Evolutionary conservation across 2,888 invertebrate species (phyloP), one percentile per base, ranked within the genome.

Genomic region (Ormyrus thymus): DNA sequence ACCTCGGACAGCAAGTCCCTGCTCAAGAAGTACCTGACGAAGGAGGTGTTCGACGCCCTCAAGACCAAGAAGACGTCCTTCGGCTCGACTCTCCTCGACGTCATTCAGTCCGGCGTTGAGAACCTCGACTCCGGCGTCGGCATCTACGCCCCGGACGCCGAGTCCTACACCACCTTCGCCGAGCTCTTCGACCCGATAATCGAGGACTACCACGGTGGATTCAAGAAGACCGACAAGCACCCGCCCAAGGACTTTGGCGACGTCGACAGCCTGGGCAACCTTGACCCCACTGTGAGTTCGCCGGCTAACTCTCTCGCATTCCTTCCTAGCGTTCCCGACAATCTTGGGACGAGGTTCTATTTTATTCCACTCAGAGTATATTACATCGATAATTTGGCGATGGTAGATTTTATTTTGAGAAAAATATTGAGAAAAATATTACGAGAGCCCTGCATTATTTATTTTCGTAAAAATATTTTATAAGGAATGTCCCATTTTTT

Each of bases 161-260:
- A 98, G 91, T 91, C 98, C 76, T 99, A 98, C 93, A 94, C 95
- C 86, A 93, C 95, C 76, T 99, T 98, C 91, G 93, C 96, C 83
- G 96, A 96, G 78, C 93, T 99, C 85, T 98, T 99, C 91, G 97
- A 98, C 92, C 98, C 98, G 90, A 96, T 99, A 92, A 98, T 99
- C 91, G 97, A 97, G 90, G 98, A 98, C 90, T 98, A 98, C 93
- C 98, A 98, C 92, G 94, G 93, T 90, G 98, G 98, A 86, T 98
- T 98, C 94, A 96, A 96, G 93, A 95, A 96, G 91, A 94, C 94
- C 89, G 97, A 97, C 92, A 96, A 96, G 91, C 98, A 99, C 92
- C 98, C 98, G 29, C 92, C 96, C 82, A 95, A 95, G 92, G 95
- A 97, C 92, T 98, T 97, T 92, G 98, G 98, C 87, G 97, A 98